Evolutionary conservation across 1,140 invertebrate genomes (phyloP).

Genomic region (Ptiloglossa arizonensis): DNA sequence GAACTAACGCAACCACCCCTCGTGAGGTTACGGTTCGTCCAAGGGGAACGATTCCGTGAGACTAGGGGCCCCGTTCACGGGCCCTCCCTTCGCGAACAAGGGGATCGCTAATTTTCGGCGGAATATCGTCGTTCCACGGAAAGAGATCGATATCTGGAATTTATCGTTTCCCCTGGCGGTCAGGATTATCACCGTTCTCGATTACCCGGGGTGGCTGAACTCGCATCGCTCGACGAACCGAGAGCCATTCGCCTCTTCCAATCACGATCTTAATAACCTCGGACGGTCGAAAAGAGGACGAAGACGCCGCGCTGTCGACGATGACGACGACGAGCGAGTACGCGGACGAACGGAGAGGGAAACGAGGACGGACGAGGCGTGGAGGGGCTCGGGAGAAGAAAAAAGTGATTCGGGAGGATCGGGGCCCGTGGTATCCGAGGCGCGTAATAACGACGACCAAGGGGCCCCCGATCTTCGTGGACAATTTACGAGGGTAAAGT

Average conservation of each 20-base stretch:
- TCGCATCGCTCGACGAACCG: constrained; percentile 47
- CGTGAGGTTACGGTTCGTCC: too few relatives aligned
- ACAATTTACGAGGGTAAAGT: constrained; percentile 80
- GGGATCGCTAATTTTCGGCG: constrained; percentile 51
- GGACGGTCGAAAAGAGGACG: constrained; percentile 51
- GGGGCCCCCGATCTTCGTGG: constrained; percentile 65
- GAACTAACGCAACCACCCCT: too few relatives aligned
- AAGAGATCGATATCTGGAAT: constrained; percentile 58
- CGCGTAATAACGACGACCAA: constrained; percentile 65
- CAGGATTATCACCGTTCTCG: constrained; percentile 63
- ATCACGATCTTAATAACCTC: constrained; percentile 67
- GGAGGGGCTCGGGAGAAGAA: constrained; percentile 4
- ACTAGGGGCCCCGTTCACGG: too few relatives aligned
- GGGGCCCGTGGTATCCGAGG: constrained; percentile 57
- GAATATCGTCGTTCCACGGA: constrained; percentile 43
- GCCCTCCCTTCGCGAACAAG: constrained; percentile 47
- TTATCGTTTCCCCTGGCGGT: constrained; percentile 46
- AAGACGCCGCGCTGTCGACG: constrained; percentile 37
- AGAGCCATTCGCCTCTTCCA: constrained; percentile 50
- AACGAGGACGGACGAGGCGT: background rate
- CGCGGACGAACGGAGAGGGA: constrained; percentile 8
- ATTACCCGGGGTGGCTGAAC: constrained; percentile 64
- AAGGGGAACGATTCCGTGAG: too few relatives aligned
- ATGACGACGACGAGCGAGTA: constrained; percentile 33
- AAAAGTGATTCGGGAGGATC: constrained; percentile 43